Evolutionary conservation across 2,113 vertebrate genomes (phyloP), one percentile per base, ranked within the genome.

Genomic region (Pimephales promelas): DNA sequence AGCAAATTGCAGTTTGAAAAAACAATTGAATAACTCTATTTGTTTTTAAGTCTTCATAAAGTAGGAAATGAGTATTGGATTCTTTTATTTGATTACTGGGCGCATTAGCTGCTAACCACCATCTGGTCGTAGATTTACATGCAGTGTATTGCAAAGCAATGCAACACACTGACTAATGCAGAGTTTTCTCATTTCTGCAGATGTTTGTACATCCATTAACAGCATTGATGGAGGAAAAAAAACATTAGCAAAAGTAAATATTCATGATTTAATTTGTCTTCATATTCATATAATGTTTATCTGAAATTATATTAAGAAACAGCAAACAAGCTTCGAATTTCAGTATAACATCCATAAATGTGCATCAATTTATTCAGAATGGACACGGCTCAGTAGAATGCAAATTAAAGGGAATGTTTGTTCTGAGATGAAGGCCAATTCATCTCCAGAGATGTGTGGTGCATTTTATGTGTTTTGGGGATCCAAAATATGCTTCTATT

Each of bases 191-290:
- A 81, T 81, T 81, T 70, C 20, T 81, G 79, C 64, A 70, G 79
- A 81, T 81, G 79, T 81, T 81, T 81, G 45, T 70, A 81, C 64
- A 81, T 81, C 49, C 79, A 81, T 70, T 81, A 81, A 70, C 78
- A 8, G 64, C 28, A 10, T 36, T 36, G 47, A 70, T 18, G 47
- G 31, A 70, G 43, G n/a, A n/a, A 45, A 80, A 70, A 54, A 80
- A 43, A 80, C 78, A 66, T 80, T 81, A 81, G 79, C 79, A 71
- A 81, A 81, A 56, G 79, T 81, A 81, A 81, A 81, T 68, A 70
- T 81, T 81, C 49, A 56, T 81, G 79, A 56, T 71, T 81, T 68
- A 68, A 81, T 81, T 81, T 81, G 49, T 81, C 62, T 81, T 70
- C 64, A 47, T 70, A 54, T 70, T 47, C 10, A 2, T 64, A 68